A percentile compares a stretch with the other conserved stretches of the same genome.
Evolutionary conservation across 2,888 invertebrate species (phyloP).

Genomic region (Sipha maydis): DNA sequence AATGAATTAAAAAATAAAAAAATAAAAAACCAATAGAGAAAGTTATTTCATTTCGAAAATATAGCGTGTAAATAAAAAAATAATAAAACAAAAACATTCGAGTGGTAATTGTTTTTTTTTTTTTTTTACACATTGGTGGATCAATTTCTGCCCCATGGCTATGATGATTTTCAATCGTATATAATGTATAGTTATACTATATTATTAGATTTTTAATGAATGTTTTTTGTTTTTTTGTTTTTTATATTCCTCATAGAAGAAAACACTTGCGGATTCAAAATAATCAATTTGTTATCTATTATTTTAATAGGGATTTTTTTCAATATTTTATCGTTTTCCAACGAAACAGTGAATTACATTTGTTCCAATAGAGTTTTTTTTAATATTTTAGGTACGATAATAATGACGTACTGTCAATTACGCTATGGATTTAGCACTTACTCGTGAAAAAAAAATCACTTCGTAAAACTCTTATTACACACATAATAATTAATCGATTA

Average conservation of each 20-base stretch:
- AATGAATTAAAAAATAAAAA: background rate
- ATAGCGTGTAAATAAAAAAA: background rate
- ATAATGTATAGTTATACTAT: background rate
- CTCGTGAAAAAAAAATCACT: background rate
- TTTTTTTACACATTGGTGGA: background rate
- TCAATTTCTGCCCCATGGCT: constrained; percentile 16
- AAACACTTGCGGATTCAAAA: background rate
- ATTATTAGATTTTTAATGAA: constrained; percentile 22
- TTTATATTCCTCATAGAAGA: background rate
- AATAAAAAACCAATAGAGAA: constrained; percentile 19
- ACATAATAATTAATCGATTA: background rate
- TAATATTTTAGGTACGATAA: background rate
- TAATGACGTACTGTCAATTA: background rate
- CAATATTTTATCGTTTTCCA: background rate
- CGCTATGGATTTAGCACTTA: background rate
- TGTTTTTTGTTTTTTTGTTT: constrained; percentile 19
- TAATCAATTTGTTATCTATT: background rate
- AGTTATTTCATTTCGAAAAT: constrained; percentile 26
- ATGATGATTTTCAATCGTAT: background rate
- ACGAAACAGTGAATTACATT: background rate
- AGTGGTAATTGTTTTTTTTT: constrained; percentile 19
- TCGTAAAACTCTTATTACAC: background rate
- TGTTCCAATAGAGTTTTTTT: background rate
- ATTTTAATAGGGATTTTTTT: background rate
- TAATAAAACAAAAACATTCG: background rate